These are phyloP conservation scores for Marcusenius ussheri DNA, from an alignment of 2,113 vertebrate species.

Conservation along the genomic window DNA sequence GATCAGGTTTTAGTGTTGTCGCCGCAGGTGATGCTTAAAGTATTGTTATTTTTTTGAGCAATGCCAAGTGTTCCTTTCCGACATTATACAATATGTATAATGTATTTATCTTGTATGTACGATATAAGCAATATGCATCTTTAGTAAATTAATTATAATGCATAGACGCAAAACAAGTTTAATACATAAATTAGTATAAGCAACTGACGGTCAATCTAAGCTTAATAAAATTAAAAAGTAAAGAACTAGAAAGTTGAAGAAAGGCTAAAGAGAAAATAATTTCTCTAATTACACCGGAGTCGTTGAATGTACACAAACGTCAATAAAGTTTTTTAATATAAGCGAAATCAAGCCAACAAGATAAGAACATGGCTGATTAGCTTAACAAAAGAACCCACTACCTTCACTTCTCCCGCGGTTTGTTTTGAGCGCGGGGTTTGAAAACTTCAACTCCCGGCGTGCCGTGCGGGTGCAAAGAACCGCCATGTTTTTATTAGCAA, in stretches of 20 bases:
- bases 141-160: not conserved
- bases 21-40: not conserved
- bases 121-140: not conserved
- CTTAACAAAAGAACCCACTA: not conserved
- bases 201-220: not conserved
- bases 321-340: not conserved
- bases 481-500: slow-evolving; percentile 19
- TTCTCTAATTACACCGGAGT: not conserved
- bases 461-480: slow-evolving; percentile 24
- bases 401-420: not conserved
- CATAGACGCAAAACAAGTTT: not conserved
- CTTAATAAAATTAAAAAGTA: not conserved
- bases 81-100: not conserved
- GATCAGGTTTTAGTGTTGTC: not conserved
- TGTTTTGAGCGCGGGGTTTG: not conserved
- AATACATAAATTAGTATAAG: not conserved
- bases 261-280: not conserved
- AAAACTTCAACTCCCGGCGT: slow-evolving; percentile 31
- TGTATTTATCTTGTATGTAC: not conserved
- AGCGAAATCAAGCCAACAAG: not conserved
- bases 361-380: not conserved
- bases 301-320: not conserved
- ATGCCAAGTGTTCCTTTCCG: not conserved
- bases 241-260: not conserved
- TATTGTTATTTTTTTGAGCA: not conserved